Base-by-base conservation (phyloP, 2,797 vertebrate species). In the Agapornis canus region DNA sequence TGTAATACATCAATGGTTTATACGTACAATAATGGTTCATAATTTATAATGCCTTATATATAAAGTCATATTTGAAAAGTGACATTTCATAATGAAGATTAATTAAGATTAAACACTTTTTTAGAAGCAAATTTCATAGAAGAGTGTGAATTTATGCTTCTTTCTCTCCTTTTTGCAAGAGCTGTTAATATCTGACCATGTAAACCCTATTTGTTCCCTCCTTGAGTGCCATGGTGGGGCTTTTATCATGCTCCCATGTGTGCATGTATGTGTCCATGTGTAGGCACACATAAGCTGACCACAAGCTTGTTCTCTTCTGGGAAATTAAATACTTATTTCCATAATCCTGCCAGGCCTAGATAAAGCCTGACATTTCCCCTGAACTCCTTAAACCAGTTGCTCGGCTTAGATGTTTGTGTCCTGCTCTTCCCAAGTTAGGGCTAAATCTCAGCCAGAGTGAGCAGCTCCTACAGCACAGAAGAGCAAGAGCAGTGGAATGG, bases 291-390 rank as follows among this genome's bases (percentile, higher is more conserved):
- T 19, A 37, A 82, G 23, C 76, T 64, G 71, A 7, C 56, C 2
- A 0, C 8, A 5, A 85, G 48, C 27, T 86, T 18, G 6, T 66
- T 87, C 66, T 82, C 37, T 93, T 95, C 71, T 39, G 48, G 66
- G 85, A 95, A 92, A 76, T 92, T 51, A 90, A 94, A 88, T 68
- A 63, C 79, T 65, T 64, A 80, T 77, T 87, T 90, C 65, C 49
- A 23, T 91, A 86, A 92, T 94, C 69, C 76, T 72, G 17, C 49
- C 32, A 73, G 90, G 73, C 31, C 90, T 81, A 39, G 80, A n/a
- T 83, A 76, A 83, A 83, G 47, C 63, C 47, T 56, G 39, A 37
- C 71, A 59, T 10, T 65, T 79, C 35, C 70, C 32, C 45, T 45
- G n/a, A 86, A 90, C 54, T 73, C 82, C 72, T 83, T 56, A 47